phyloP scores from a whole-genome alignment of 2,888 invertebrate species.

The Coenonympha arcania region DNA sequence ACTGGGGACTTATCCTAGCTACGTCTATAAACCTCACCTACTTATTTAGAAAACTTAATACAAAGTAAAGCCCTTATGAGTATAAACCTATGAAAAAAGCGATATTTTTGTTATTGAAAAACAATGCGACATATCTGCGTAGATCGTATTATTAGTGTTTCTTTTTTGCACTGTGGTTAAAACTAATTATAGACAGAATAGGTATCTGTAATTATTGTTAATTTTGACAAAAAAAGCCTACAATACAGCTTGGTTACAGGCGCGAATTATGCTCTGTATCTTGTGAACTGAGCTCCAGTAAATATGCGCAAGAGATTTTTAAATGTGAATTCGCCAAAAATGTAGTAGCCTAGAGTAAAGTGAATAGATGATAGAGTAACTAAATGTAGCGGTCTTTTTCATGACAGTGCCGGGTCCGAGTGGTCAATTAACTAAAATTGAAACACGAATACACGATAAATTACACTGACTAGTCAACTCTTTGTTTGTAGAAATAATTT shows the following conservation, averaged over 20 bases:
- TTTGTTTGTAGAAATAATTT: constrained; percentile 17
- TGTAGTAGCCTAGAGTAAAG: constrained; percentile 41
- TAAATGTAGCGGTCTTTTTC: constrained; percentile 43
- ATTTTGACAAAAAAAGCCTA: constrained; percentile 9
- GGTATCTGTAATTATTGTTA: not conserved
- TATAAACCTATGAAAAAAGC: constrained; percentile 35
- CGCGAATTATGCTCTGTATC: no score
- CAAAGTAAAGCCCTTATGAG: constrained; percentile 2
- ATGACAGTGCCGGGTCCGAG: constrained; percentile 42
- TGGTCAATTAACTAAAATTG: constrained; percentile 52
- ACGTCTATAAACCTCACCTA: not conserved
- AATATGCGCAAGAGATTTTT: no score
- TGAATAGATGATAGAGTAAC: constrained; percentile 45
- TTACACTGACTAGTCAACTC: constrained; percentile 27
- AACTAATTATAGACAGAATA: no score
- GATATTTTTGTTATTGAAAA: constrained; percentile 46
- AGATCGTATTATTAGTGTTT: no score
- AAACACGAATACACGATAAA: constrained; percentile 36
- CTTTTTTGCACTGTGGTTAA: constrained; percentile 24
- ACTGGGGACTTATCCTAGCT: not conserved
- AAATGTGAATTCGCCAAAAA: constrained; percentile 46
- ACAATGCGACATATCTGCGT: constrained; percentile 45
- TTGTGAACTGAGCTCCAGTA: no score
- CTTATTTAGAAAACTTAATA: not conserved
- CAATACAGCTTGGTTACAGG: constrained; percentile 17